Conservation (phyloP, 2,888 invertebrate genomes). For the Panzeria rudis region DNA sequence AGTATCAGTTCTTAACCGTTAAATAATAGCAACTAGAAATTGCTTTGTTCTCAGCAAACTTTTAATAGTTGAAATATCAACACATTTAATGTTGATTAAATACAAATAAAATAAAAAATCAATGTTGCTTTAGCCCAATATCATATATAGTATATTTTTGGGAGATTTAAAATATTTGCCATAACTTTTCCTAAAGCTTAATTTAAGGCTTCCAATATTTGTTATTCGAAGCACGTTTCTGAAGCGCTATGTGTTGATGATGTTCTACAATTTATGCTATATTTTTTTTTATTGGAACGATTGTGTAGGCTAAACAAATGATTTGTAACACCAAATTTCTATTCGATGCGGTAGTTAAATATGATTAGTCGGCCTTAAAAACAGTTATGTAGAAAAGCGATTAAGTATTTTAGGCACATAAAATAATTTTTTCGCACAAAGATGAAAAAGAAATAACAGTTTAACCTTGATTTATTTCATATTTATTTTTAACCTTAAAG, state of each 20-base stretch:
- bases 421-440: conserved; percentile 24
- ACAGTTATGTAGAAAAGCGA: not conserved
- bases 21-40: not conserved
- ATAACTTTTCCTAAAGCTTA: not conserved
- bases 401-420: conserved; percentile 50
- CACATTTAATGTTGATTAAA: conserved; percentile 47
- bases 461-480: conserved; percentile 1
- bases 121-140: conserved; percentile 35
- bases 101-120: conserved; percentile 32
- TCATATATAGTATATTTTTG: conserved; percentile 14
- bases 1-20: not conserved
- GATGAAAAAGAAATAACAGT: not conserved
- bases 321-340: conserved; percentile 40
- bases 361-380: conserved; percentile 49
- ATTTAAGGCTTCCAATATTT: not conserved
- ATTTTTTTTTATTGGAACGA: not conserved
- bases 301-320: conserved; percentile 42
- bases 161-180: not conserved
- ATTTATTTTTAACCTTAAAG: not conserved
- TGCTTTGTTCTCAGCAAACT: conserved; percentile 10
- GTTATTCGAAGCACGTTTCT: conserved; percentile 59
- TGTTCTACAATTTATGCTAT: conserved; percentile 28
- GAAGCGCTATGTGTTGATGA: conserved; percentile 1
- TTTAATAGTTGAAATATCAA: conserved; percentile 35
- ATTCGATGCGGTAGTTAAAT: conserved; percentile 21